phyloP scores from a whole-genome alignment of 2,113 vertebrate species.

The Prietella phreatophila region DNA sequence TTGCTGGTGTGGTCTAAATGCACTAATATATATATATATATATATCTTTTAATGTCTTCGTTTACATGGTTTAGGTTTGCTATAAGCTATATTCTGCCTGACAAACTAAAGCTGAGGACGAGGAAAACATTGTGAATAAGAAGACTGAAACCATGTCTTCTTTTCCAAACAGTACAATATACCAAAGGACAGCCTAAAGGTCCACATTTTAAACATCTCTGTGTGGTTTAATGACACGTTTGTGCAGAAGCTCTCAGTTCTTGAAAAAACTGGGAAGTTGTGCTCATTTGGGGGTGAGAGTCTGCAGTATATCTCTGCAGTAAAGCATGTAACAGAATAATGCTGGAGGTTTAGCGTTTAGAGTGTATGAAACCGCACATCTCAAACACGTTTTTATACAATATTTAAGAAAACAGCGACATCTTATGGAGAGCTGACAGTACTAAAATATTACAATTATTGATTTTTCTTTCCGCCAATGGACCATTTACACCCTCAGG shows the following conservation, averaged over 20 bases:
- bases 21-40: too few species aligned
- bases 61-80: neutral
- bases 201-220: slow-evolving; percentile 80
- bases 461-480: neutral
- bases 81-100: neutral
- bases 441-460: neutral
- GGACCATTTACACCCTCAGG: too few species aligned
- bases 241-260: slow-evolving; percentile 72
- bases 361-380: neutral
- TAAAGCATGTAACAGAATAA: neutral
- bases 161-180: slow-evolving; percentile 80
- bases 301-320: neutral
- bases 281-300: neutral
- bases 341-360: neutral
- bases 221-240: slow-evolving; percentile 89
- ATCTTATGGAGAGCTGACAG: neutral
- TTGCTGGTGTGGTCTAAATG: neutral
- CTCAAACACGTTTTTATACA: neutral
- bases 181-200: slow-evolving; percentile 70
- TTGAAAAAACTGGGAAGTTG: neutral
- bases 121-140: slow-evolving; percentile 85
- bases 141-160: neutral
- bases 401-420: neutral
- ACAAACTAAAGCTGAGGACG: slow-evolving; percentile 50
- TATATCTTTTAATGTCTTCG: too few species aligned